A percentile compares a stretch with the other conserved stretches of the same genome.
These are phyloP conservation scores for Spilogale gracilis DNA, from an alignment of 2,113 vertebrate genomes.

Conservation along the genomic window DNA sequence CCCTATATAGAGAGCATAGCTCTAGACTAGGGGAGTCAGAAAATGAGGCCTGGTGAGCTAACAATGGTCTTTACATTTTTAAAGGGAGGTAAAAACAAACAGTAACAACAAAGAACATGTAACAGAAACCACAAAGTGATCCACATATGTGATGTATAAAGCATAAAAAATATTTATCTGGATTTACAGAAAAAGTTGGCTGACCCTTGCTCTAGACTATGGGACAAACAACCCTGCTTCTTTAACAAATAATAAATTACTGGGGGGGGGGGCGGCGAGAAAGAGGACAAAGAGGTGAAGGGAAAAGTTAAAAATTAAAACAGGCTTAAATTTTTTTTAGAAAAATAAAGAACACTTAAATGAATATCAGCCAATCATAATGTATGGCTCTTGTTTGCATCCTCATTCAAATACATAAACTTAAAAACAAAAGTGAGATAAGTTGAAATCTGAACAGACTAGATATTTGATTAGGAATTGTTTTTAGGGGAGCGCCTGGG, in stretches of 20 bases:
- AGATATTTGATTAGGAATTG: not conserved
- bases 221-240: not conserved
- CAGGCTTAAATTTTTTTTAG: not conserved
- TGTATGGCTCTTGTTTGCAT: not conserved
- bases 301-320: not conserved
- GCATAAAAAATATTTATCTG: not conserved
- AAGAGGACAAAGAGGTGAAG: not conserved
- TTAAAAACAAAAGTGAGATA: slow-evolving; percentile 50
- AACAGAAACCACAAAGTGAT: not conserved
- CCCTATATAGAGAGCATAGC: not conserved
- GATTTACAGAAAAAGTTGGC: not conserved
- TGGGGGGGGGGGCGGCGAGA: too few relatives aligned
- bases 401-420: not conserved
- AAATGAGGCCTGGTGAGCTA: not conserved
- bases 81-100: not conserved
- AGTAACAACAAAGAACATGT: not conserved
- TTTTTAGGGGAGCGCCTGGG: too few relatives aligned
- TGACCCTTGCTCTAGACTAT: not conserved
- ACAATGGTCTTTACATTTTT: not conserved
- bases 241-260: not conserved
- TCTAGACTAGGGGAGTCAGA: not conserved
- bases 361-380: not conserved
- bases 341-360: not conserved
- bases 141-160: not conserved
- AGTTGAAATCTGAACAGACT: slow-evolving; percentile 21